Base-by-base conservation (phyloP, 2,113 vertebrate species). In the Zeus faber region DNA sequence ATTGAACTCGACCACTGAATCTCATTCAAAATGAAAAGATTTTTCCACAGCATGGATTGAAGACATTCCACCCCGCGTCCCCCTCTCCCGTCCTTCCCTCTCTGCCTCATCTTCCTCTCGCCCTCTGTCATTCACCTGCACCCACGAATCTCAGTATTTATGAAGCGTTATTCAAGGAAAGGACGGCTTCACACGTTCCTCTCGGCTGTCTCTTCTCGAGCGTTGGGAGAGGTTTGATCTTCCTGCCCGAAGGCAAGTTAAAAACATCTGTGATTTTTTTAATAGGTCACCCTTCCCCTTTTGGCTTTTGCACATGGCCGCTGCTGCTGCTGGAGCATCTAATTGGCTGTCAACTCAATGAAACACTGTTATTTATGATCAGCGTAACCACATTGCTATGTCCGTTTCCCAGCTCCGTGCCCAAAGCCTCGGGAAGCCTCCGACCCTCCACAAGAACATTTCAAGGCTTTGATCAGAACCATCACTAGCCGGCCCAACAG, bases 321-420 rank as follows among this genome's bases (percentile, higher is more conserved):
- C 23, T 4, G 58, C n/a, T n/a, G 51, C 67, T 59, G 61, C 61
- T 56, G 61, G 31, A 55, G 11, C 35, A 1, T 33, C 37, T 49
- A n/a, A 35, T 16, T 20, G 29, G 2, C 20, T n/a, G 45, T 13
- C 6, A 18, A 45, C 25, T 25, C 26, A 21, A 5, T 3, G 1
- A 26, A 21, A 23, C n/a, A 11, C 4, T 6, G 5, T 49, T 17
- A 5, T 13, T 0, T n/a, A n/a, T 17, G 44, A 49, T 1, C 23
- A 43, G 21, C 21, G 14, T 21, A 16, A 49, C 45, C 21, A 16
- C 52, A n/a, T 16, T 9, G 62, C 22, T 25, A 56, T 27, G 46
- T 56, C 39, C 13, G 7, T 39, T 26, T 21, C 37, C 16, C 26
- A 50, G 46, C 1, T 50, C 62, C 53, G 45, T 20, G 31, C 31